Conservation (phyloP, 2,888 invertebrate genomes). For the Sclerodermus sp. region DNA sequence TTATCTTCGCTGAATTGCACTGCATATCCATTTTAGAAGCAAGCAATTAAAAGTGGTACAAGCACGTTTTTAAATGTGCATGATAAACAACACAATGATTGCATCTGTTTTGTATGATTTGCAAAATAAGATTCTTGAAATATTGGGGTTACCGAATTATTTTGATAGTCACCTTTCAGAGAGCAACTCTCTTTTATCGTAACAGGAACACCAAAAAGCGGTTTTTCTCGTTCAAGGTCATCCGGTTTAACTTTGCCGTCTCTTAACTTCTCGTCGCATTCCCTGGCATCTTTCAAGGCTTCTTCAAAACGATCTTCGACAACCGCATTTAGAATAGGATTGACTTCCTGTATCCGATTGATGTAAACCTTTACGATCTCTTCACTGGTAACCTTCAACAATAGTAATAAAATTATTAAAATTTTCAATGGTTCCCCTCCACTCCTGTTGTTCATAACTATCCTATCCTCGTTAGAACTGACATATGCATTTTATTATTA, state of each 20-base stretch:
- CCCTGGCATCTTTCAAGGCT: conserved; percentile 75
- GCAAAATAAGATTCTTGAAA: no score
- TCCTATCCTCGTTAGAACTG: no score
- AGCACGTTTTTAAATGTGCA: no score
- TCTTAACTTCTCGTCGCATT: conserved; percentile 70
- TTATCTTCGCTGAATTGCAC: no score
- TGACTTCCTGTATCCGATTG: conserved; percentile 74
- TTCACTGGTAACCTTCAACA: conserved; percentile 68
- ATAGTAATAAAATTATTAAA: neutral
- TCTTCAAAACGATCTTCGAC: conserved; percentile 76
- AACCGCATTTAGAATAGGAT: conserved; percentile 77
- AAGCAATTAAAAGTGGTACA: no score
- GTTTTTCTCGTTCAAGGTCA: conserved; percentile 69
- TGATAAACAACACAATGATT: no score
- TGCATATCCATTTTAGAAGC: no score
- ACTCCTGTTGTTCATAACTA: no score
- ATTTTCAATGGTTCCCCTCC: no score
- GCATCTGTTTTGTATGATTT: no score
- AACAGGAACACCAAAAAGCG: conserved; percentile 81
- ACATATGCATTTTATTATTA: no score
- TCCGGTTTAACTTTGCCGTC: conserved; percentile 63
- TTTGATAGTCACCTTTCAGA: conserved; percentile 71
- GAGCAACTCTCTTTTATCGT: conserved; percentile 83
- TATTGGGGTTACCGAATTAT: no score
- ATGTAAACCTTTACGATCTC: conserved; percentile 74